These are phyloP conservation scores for Epinephelus fuscoguttatus DNA, from an alignment of 2,113 vertebrate species.

Conservation along the genomic window DNA sequence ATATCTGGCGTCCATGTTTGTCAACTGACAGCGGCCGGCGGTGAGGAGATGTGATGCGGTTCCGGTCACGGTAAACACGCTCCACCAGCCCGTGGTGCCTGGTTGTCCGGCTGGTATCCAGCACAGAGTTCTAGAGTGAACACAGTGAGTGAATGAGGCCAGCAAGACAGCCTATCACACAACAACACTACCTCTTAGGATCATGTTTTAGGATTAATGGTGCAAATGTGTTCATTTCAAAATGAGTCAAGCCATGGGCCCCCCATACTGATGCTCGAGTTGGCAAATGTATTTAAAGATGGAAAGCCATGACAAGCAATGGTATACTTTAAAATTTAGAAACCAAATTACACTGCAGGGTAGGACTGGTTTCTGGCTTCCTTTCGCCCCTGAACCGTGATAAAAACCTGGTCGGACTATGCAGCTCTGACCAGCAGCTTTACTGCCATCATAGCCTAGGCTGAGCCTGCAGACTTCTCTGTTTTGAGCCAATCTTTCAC, in stretches of 20 bases:
- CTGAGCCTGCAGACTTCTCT: constrained; percentile 41
- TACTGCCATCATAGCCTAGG: constrained; percentile 15
- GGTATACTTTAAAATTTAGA: constrained; percentile 71
- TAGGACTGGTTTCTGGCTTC: constrained; percentile 44
- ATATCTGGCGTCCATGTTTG: constrained; percentile 98
- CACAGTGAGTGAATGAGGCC: constrained; percentile 78
- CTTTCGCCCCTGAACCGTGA: constrained; percentile 35
- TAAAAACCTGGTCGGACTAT: constrained; percentile 31
- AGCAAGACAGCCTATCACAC: constrained; percentile 16
- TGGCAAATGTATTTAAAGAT: constrained; percentile 83
- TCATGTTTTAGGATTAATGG: constrained; percentile 70
- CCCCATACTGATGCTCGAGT: constrained; percentile 77
- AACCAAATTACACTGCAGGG: constrained; percentile 65
- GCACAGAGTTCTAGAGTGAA: constrained; percentile 91
- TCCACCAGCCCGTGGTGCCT: constrained; percentile 97
- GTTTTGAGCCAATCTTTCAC: constrained; percentile 55
- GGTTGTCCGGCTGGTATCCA: constrained; percentile 98
- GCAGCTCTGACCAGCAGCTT: constrained; percentile 46
- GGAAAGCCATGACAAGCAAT: constrained; percentile 86
- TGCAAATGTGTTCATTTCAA: constrained; percentile 77
- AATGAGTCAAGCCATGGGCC: constrained; percentile 81
- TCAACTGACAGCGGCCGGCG: constrained; percentile 95
- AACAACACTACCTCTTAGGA: constrained; percentile 22
- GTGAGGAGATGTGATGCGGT: constrained; percentile 94
- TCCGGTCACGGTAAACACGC: constrained; percentile 94